Conservation (phyloP, 2,888 invertebrate genomes). For the Philonicus albiceps region DNA sequence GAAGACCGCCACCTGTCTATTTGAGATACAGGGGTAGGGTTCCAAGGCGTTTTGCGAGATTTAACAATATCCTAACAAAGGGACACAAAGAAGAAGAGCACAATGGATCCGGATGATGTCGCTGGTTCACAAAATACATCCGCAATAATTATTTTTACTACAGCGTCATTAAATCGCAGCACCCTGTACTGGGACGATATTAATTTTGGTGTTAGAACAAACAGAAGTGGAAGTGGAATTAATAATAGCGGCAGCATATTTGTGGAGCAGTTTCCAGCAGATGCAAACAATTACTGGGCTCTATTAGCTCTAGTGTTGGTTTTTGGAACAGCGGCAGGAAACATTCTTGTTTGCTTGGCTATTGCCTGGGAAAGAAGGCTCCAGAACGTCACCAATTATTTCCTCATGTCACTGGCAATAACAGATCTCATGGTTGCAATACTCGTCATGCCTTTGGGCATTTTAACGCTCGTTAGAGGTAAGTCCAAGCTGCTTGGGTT, state of each 20-base stretch:
- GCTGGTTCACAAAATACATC: background rate
- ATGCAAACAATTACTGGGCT: constrained; percentile 80
- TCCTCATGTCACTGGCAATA: constrained; percentile 93
- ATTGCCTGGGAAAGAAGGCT: constrained; percentile 83
- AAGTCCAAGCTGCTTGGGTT: constrained; percentile 58
- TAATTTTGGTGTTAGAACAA: background rate
- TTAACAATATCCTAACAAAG: constrained; percentile 3
- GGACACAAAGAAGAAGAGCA: background rate
- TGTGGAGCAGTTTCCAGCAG: background rate
- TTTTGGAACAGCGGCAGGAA: constrained; percentile 87
- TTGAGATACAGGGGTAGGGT: background rate
- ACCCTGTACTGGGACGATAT: background rate
- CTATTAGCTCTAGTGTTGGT: constrained; percentile 79
- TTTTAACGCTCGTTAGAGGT: constrained; percentile 83
- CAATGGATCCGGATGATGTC: constrained; percentile 3
- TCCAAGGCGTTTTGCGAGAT: background rate
- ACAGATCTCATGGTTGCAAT: constrained; percentile 95
- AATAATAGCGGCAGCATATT: background rate
- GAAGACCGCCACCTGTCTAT: background rate
- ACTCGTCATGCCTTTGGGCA: constrained; percentile 94
- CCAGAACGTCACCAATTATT: constrained; percentile 97
- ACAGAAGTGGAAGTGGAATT: background rate
- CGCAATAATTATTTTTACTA: background rate
- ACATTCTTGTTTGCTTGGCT: constrained; percentile 85
- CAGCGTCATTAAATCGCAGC: background rate